A percentile compares a stretch with the other conserved stretches of the same genome.
Evolutionary conservation across 2,888 invertebrate species (phyloP).

Genomic region (Heliconius ismenius): DNA sequence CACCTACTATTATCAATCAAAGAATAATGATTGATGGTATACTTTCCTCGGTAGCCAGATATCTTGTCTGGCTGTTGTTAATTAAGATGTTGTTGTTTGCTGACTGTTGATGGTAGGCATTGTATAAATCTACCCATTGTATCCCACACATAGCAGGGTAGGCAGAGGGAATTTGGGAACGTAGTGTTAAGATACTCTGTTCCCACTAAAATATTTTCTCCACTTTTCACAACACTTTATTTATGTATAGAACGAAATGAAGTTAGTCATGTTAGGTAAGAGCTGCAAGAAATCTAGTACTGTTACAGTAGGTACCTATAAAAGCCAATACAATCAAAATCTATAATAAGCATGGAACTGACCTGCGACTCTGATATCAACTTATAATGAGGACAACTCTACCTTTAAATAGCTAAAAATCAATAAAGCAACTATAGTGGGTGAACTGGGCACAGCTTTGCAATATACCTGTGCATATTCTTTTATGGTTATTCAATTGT

Average conservation of each 20-base stretch:
- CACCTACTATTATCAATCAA: constrained; percentile 80
- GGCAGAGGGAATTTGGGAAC: too few species aligned
- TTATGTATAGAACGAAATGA: neutral
- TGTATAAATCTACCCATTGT: too few species aligned
- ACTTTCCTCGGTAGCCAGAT: constrained; percentile 78
- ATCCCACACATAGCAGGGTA: too few species aligned
- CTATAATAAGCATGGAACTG: constrained; percentile 7
- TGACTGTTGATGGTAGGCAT: neutral
- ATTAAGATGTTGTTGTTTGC: constrained; percentile 64
- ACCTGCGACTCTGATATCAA: constrained; percentile 2
- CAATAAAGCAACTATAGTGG: constrained; percentile 7
- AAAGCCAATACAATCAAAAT: neutral
- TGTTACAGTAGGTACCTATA: too few species aligned
- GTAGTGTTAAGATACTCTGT: too few species aligned
- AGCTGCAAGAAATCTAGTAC: neutral
- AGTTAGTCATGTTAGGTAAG: neutral
- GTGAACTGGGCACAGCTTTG: neutral
- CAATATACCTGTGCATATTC: neutral
- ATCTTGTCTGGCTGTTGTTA: constrained; percentile 76
- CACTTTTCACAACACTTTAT: too few species aligned
- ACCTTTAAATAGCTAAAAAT: constrained; percentile 15
- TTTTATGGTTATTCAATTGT: neutral
- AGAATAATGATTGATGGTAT: constrained; percentile 76
- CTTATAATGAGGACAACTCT: constrained; percentile 11
- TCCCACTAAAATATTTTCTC: too few species aligned